Evolutionary conservation across 2,888 invertebrate species (phyloP).

Genomic region (Blera fallax): DNA sequence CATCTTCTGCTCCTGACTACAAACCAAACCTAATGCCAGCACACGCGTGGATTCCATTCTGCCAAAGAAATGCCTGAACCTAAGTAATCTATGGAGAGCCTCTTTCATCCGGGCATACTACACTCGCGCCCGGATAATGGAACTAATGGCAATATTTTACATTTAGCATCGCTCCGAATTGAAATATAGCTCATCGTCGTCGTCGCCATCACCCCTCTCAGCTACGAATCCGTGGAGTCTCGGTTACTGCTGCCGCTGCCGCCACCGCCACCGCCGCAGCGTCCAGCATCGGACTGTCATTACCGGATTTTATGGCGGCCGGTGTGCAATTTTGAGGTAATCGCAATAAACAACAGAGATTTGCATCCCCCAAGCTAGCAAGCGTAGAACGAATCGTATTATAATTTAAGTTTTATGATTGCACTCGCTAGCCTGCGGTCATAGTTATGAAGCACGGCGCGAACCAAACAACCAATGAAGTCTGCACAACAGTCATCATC

Average conservation of each 20-base stretch:
- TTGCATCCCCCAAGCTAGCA: conserved; percentile 66
- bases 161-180: conserved; percentile 71
- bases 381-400: conserved; percentile 65
- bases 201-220: conserved; percentile 64
- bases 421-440: conserved; percentile 69
- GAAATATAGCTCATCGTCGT: conserved; percentile 68
- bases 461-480: conserved; percentile 32
- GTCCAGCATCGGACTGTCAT: conserved; percentile 57
- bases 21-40: conserved; percentile 46
- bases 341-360: conserved; percentile 72
- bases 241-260: background rate
- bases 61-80: conserved; percentile 7
- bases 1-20: background rate
- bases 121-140: conserved; percentile 54
- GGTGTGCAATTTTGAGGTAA: conserved; percentile 71
- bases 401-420: conserved; percentile 73
- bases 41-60: conserved; percentile 49
- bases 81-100: conserved; percentile 25
- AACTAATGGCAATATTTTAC: conserved; percentile 72
- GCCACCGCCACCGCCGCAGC: background rate
- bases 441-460: conserved; percentile 54
- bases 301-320: conserved; percentile 70
- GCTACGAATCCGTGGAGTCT: conserved; percentile 6
- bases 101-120: background rate
- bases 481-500: conserved; percentile 63